Percentiles rank a stretch among this genome's conserved stretches.
phyloP scores from a whole-genome alignment of 1,140 invertebrate species.

The Drosophila fuyamai region DNA sequence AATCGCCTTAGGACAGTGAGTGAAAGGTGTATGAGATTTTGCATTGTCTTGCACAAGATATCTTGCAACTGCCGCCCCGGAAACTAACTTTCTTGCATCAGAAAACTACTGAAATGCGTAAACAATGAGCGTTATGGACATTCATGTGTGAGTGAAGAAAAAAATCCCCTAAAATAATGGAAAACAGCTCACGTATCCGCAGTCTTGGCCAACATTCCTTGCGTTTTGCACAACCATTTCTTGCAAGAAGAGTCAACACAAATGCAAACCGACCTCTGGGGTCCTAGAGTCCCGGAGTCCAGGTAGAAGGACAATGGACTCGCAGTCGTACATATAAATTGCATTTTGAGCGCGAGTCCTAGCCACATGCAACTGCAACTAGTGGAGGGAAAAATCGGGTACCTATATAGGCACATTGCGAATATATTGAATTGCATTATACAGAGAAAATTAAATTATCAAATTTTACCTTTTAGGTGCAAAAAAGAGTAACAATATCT shows the following conservation, averaged over 20 bases:
- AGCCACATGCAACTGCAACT: constrained; percentile 8
- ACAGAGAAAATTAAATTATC: no score
- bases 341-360: constrained; percentile 12
- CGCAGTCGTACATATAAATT: constrained; percentile 32
- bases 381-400: constrained; percentile 2
- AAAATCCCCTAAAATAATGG: constrained; percentile 30
- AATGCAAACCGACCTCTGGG: constrained; percentile 18
- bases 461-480: no score
- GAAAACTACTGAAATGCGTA: constrained; percentile 19
- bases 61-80: constrained; percentile 20
- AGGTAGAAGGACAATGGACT: constrained; percentile 41
- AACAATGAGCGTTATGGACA: constrained; percentile 32
- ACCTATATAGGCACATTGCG: background rate
- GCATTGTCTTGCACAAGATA: constrained; percentile 15
- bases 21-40: constrained; percentile 21
- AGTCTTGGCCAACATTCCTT: constrained; percentile 21
- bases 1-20: background rate
- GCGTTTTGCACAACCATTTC: constrained; percentile 14
- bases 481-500: no score
- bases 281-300: background rate
- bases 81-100: constrained; percentile 15
- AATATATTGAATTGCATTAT: no score
- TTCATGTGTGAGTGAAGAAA: constrained; percentile 12
- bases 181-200: constrained; percentile 29
- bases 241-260: constrained; percentile 7